Conservation (phyloP, 1,140 invertebrate species). For the Drosophila neocordata region DNA sequence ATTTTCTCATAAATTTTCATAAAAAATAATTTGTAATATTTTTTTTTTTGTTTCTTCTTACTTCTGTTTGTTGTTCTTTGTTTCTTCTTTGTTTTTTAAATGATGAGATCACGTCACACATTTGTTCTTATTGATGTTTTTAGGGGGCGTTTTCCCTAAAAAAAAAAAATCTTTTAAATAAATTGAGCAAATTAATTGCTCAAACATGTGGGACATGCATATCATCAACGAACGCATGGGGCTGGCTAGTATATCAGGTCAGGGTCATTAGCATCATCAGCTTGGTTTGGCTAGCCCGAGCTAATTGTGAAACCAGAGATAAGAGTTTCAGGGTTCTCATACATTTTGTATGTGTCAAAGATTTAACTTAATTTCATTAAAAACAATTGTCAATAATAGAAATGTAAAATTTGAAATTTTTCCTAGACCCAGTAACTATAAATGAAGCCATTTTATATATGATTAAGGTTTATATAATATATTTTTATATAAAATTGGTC, state of each 20-base stretch:
- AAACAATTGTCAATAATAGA: background rate
- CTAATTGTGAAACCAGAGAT: conserved; percentile 10
- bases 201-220: conserved; percentile 36
- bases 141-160: conserved; percentile 24
- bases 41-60: background rate
- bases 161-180: conserved; percentile 21
- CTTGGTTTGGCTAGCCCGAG: background rate
- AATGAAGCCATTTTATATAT: too few species aligned
- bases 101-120: conserved; percentile 37
- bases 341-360: too few species aligned
- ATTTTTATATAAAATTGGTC: too few species aligned
- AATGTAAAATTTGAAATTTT: background rate
- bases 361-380: too few species aligned
- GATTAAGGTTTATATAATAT: too few species aligned
- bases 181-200: conserved; percentile 35
- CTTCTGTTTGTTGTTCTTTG: background rate
- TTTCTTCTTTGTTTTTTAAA: conserved; percentile 23
- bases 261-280: background rate
- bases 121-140: conserved; percentile 21
- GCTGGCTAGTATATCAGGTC: background rate
- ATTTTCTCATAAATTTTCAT: conserved; percentile 50
- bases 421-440: too few species aligned
- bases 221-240: background rate
- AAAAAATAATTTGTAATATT: background rate
- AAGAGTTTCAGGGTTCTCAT: background rate